These are phyloP conservation scores for Siphamia tubifer DNA, from an alignment of 2,113 vertebrate genomes.

Conservation along the genomic window DNA sequence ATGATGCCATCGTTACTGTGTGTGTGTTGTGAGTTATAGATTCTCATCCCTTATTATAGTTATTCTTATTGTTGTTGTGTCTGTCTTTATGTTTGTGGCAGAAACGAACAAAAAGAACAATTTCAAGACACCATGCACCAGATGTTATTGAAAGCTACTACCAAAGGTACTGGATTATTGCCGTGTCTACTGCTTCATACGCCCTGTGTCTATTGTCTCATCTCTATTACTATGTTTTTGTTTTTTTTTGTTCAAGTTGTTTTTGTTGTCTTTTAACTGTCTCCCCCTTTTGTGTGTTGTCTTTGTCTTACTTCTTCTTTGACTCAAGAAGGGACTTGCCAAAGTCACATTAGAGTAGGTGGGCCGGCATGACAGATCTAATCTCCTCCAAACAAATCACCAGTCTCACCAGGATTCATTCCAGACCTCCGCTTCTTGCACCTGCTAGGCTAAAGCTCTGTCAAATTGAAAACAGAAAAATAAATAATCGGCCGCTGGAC, in stretches of 20 bases:
- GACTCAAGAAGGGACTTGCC: conserved; percentile 49
- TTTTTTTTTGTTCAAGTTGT: too few species aligned
- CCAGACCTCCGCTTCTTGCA: conserved; percentile 72
- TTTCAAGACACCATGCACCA: conserved; percentile 86
- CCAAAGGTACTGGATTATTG: conserved; percentile 84
- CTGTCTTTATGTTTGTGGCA: conserved; percentile 64
- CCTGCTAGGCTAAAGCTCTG: conserved; percentile 67
- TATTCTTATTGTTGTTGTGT: background rate
- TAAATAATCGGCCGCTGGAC: conserved; percentile 52
- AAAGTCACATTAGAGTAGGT: conserved; percentile 56
- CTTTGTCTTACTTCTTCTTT: conserved; percentile 3
- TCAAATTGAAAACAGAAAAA: conserved; percentile 34
- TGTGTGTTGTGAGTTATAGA: too few species aligned
- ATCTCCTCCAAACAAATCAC: conserved; percentile 75
- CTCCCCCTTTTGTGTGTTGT: background rate
- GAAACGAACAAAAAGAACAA: conserved; percentile 94
- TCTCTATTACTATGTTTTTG: background rate
- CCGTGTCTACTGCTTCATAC: background rate
- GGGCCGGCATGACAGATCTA: conserved; percentile 68
- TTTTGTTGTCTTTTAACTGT: background rate
- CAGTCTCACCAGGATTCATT: conserved; percentile 56
- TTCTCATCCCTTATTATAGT: too few species aligned
- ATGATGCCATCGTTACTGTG: background rate
- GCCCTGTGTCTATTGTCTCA: conserved; percentile 9
- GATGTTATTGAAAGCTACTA: conserved; percentile 89